Conservation (phyloP, 2,113 vertebrate species). For the Peromyscus maniculatus region DNA sequence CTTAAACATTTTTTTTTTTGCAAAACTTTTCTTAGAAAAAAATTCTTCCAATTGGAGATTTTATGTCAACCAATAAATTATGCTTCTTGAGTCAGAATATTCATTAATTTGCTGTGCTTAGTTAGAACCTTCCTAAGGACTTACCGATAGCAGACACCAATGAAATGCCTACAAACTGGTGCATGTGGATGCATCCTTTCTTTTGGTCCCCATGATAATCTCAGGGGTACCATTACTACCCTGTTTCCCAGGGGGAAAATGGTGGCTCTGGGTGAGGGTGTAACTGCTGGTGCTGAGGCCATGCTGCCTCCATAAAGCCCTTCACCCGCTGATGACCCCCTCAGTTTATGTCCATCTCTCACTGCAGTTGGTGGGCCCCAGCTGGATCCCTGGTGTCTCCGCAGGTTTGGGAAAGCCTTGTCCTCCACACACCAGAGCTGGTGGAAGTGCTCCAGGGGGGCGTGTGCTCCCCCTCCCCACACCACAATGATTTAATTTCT, state of each 20-base stretch:
- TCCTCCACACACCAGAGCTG: background rate
- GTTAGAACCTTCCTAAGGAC: background rate
- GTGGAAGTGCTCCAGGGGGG: background rate
- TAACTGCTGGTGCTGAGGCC: background rate
- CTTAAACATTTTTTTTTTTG: background rate
- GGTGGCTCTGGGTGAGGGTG: background rate
- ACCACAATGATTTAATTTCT: background rate
- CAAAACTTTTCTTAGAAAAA: background rate
- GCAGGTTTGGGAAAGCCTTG: background rate
- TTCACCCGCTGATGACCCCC: background rate
- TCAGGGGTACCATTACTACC: background rate
- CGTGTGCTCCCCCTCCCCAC: too few relatives aligned
- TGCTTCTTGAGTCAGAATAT: background rate
- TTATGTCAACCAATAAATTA: background rate
- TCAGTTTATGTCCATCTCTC: background rate
- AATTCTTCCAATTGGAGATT: background rate
- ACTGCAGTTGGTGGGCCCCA: background rate
- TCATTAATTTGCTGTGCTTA: background rate
- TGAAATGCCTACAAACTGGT: background rate
- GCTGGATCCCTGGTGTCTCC: background rate
- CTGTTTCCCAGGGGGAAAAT: background rate
- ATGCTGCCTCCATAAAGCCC: background rate
- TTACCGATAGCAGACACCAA: background rate
- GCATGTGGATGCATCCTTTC: background rate
- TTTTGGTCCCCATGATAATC: background rate